A percentile compares a stretch with the other conserved stretches of the same genome.
These are phyloP conservation scores for Dendronephthya gigantea DNA, from an alignment of 64 coral and sea anemone genomes.

Conservation along the genomic window DNA sequence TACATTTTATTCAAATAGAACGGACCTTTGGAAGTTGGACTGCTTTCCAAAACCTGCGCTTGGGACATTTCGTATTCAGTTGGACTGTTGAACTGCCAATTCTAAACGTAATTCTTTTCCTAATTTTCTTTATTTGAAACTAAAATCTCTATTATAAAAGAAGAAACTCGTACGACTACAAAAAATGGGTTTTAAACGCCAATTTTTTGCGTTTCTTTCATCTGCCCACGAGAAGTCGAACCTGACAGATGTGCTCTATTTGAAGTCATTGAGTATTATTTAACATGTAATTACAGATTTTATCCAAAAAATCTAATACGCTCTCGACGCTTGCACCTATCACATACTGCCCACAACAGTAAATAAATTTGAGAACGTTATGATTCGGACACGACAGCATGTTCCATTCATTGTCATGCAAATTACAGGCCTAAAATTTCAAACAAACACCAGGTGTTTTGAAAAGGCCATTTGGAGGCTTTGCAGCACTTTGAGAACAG, in stretches of 20 bases:
- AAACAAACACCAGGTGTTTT: constrained; percentile 14
- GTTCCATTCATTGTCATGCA: constrained; percentile 10
- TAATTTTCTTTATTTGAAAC: too few species aligned
- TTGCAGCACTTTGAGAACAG: neutral
- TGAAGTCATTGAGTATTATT: neutral
- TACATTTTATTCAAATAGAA: too few species aligned
- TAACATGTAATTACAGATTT: constrained; percentile 2
- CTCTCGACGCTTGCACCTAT: neutral
- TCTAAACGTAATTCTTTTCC: too few species aligned
- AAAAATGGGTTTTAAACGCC: too few species aligned
- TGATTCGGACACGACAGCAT: constrained; percentile 2
- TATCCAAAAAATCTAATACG: neutral
- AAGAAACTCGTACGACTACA: too few species aligned
- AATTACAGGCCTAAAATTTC: neutral
- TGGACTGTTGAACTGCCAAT: too few species aligned
- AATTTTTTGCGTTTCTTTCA: neutral
- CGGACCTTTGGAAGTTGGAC: too few species aligned
- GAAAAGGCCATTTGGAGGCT: neutral
- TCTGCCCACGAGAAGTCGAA: neutral
- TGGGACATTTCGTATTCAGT: too few species aligned
- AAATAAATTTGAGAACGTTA: neutral
- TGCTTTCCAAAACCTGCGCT: too few species aligned
- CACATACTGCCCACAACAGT: neutral
- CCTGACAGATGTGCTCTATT: neutral
- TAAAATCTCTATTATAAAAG: too few species aligned